Evolutionary conservation across 23 tunicate genomes (phyloP).

Genomic region (Ascidia mentula): DNA sequence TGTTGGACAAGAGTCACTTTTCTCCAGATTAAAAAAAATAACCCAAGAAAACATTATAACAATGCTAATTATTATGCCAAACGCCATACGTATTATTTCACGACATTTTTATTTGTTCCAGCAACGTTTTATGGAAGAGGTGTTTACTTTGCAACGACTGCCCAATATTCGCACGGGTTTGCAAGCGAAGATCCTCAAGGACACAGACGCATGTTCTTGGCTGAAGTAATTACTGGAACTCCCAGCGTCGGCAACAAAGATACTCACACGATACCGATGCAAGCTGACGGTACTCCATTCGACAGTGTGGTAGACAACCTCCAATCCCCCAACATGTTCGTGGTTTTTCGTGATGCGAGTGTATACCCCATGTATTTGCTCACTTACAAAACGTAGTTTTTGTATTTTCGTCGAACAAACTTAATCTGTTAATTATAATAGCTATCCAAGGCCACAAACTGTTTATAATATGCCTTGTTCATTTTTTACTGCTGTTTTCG

Average conservation of each 20-base stretch:
- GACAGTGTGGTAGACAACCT: neutral
- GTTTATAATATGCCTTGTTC: no score
- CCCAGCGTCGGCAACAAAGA: conserved; percentile 37
- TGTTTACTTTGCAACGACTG: conserved; percentile 66
- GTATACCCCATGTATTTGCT: neutral
- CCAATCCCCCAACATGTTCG: neutral
- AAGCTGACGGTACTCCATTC: neutral
- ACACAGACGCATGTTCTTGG: conserved; percentile 58
- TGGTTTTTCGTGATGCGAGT: neutral
- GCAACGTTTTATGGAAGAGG: conserved; percentile 64
- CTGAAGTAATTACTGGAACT: conserved; percentile 78
- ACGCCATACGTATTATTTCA: no score
- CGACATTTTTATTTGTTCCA: no score
- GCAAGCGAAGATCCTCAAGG: conserved; percentile 13
- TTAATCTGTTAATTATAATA: no score
- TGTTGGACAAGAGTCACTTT: no score
- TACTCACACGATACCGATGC: neutral
- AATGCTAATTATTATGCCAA: no score
- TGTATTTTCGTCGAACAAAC: no score
- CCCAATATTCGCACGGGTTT: conserved; percentile 58
- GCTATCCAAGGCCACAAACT: no score
- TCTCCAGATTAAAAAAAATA: no score
- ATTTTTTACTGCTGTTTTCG: no score
- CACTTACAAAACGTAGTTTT: neutral
- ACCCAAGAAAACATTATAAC: no score